Percentiles rank a stretch among this genome's conserved stretches.
phyloP scores from a whole-genome alignment of 2,113 vertebrate species.

The Turnix velox region DNA sequence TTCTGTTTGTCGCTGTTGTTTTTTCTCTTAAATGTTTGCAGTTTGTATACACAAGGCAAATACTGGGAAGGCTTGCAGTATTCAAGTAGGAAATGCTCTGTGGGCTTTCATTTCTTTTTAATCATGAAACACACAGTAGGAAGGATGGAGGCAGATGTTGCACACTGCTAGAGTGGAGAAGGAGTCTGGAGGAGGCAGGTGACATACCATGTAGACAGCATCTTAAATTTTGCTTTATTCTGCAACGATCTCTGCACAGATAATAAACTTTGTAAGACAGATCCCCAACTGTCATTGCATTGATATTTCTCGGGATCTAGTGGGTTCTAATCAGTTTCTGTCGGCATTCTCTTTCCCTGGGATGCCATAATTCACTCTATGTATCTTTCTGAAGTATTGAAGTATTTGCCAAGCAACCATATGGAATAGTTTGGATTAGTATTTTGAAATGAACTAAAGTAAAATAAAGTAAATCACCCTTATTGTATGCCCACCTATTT shows the following conservation, averaged over 20 bases:
- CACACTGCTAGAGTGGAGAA: background rate
- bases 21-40: background rate
- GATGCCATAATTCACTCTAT: background rate
- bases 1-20: background rate
- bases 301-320: background rate
- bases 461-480: background rate
- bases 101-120: background rate
- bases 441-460: background rate
- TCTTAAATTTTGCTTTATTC: background rate
- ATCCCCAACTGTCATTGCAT: background rate
- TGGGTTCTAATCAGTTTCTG: background rate
- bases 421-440: background rate
- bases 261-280: background rate
- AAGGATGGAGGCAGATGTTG: background rate
- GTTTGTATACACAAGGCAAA: background rate
- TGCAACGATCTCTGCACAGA: background rate
- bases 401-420: background rate
- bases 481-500: background rate
- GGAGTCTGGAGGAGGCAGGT: background rate
- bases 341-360: background rate
- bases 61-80: background rate
- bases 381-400: background rate
- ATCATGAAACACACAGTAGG: background rate
- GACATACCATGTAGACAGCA: background rate
- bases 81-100: background rate